Evolutionary conservation across 2,797 vertebrate genomes (phyloP), one percentile per base, ranked within the genome.

Genomic region (Phoxinus dragarum): DNA sequence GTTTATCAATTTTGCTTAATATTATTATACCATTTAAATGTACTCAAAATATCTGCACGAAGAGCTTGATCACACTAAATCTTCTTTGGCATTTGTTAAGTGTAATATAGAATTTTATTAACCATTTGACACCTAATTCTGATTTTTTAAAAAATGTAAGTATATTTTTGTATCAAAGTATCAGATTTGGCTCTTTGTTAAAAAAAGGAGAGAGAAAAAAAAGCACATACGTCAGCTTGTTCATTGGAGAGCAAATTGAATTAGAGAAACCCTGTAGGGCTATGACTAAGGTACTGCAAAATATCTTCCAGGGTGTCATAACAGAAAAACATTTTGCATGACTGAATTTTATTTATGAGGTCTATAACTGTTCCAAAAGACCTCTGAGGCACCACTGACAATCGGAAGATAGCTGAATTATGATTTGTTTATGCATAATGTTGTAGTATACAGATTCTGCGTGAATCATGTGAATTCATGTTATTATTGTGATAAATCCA

Each of bases 191-290:
- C 38, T 27, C 8, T 84, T 52, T 76, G n/a, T 68, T 73, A 54
- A 67, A 52, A 61, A 12, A 64, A 44, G 27, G 1, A 40, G 17
- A 19, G 0, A 19, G 0, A 52, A 2, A 19, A 6, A 52, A 69
- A 78, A 73, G 21, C 76, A 59, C 36, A 74, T 61, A 80, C 77
- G 64, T 81, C 82, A 88, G 83, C 83, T 69, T 78, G 77, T 80
- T 89, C 77, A 84, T 87, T 87, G 79, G 76, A 76, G 79, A 78
- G 82, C 66, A 86, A 73, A 85, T 86, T 90, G 86, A 83, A 88
- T 87, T 86, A 90, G 81, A 81, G 49, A 75, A 87, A 86, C 85
- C 80, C 84, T 88, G 67, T 78, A 86, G 87, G 81, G 82, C 69
- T 81, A 61, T 64, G 81, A 86, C 83, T 64, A 69, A 75, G 52